Percentiles rank a stretch among this genome's conserved stretches.
Evolutionary conservation across 2,113 vertebrate species (phyloP).

Genomic region (Polypterus senegalus): DNA sequence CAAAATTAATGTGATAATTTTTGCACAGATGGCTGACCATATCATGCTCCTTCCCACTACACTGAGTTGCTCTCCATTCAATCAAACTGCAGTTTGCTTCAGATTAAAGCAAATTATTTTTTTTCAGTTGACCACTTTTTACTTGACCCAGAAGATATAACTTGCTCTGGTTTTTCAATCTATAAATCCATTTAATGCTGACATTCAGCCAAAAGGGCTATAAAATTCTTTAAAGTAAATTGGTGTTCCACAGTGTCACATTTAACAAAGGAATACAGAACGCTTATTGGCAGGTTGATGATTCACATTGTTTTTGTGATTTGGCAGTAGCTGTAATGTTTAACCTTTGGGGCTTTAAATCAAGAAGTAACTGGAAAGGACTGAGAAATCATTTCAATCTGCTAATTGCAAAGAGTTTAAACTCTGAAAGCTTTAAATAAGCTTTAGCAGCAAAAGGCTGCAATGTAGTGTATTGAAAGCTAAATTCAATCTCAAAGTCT

Average conservation of each 20-base stretch:
- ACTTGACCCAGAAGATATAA: neutral
- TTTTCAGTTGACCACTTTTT: neutral
- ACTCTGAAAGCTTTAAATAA: no score
- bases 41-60: no score
- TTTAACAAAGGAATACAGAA: neutral
- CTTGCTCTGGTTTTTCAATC: neutral
- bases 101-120: neutral
- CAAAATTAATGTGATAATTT: no score
- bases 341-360: neutral
- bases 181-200: neutral
- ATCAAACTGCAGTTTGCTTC: neutral
- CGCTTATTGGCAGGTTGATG: neutral
- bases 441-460: no score
- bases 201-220: neutral
- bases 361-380: neutral
- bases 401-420: neutral
- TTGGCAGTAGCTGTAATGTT: neutral
- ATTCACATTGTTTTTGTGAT: neutral
- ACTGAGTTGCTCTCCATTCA: neutral
- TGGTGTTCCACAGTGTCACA: neutral
- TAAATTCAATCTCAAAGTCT: no score
- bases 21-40: no score
- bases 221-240: neutral
- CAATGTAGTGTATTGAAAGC: no score
- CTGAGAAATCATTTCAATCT: neutral